These are phyloP conservation scores for Agonopterix subpropinquella DNA, from an alignment of 2,888 invertebrate species.

Conservation along the genomic window DNA sequence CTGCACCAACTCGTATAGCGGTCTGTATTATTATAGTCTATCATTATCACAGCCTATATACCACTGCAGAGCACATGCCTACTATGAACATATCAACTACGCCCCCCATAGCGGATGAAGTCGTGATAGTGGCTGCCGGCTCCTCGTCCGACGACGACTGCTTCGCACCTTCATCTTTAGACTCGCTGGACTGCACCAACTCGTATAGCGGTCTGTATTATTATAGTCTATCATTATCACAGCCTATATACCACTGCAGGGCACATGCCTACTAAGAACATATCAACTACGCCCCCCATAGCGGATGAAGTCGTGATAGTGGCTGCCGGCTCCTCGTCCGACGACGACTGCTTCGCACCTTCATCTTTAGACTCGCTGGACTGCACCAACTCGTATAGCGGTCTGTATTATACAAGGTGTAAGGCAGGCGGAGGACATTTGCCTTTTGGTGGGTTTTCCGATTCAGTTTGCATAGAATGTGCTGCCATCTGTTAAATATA, in stretches of 20 bases:
- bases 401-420: conserved; percentile 26
- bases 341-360: conserved; percentile 84
- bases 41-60: too few relatives aligned
- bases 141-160: conserved; percentile 87
- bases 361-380: conserved; percentile 86
- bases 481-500: too few relatives aligned
- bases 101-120: conserved; percentile 78
- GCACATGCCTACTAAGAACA: too few relatives aligned
- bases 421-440: too few relatives aligned
- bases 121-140: conserved; percentile 87
- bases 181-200: conserved; percentile 80
- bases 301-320: conserved; percentile 86
- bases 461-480: too few relatives aligned
- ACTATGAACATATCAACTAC: conserved; percentile 71
- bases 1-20: conserved; percentile 60
- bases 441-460: too few relatives aligned
- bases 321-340: conserved; percentile 86
- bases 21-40: conserved; percentile 18
- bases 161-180: conserved; percentile 82
- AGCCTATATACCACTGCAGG: too few relatives aligned
- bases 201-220: conserved; percentile 39
- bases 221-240: too few relatives aligned
- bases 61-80: too few relatives aligned
- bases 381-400: conserved; percentile 60
- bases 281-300: conserved; percentile 67